Conservation (phyloP, 1,140 invertebrate species). For the Galleria mellonella region DNA sequence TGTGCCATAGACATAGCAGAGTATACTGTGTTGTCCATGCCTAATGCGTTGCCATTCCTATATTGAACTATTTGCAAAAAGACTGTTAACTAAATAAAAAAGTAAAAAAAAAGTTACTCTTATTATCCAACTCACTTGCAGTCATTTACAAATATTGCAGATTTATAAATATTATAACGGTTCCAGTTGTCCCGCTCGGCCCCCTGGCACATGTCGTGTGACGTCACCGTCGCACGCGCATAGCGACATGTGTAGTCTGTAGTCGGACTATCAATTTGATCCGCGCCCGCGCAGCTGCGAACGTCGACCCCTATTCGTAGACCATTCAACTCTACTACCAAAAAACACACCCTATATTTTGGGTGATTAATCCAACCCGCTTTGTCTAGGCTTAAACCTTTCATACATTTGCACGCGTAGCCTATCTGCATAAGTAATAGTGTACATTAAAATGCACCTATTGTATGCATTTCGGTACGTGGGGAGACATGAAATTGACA, state of each 20-base stretch:
- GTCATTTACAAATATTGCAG: no score
- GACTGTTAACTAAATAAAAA: no score
- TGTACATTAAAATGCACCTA: slow-evolving; percentile 29
- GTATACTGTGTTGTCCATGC: no score
- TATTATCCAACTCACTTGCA: no score
- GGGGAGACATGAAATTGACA: no score
- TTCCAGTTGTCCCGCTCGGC: neutral
- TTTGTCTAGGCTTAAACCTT: slow-evolving; percentile 51
- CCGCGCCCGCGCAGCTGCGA: slow-evolving; percentile 59
- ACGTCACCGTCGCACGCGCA: slow-evolving; percentile 11
- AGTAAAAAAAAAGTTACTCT: no score
- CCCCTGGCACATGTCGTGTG: slow-evolving; percentile 27
- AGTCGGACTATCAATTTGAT: slow-evolving; percentile 52
- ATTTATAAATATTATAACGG: neutral
- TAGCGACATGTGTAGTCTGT: slow-evolving; percentile 43
- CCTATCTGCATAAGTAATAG: slow-evolving; percentile 43
- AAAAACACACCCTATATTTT: slow-evolving; percentile 57
- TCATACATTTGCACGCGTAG: slow-evolving; percentile 35
- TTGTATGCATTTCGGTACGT: slow-evolving; percentile 13
- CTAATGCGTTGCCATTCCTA: no score
- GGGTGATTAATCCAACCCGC: slow-evolving; percentile 53
- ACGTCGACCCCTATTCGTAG: slow-evolving; percentile 32
- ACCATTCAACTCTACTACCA: slow-evolving; percentile 16
- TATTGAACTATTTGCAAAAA: no score
- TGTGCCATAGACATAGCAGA: no score